Evolutionary conservation across 2,113 vertebrate species (phyloP), one percentile per base, ranked within the genome.

Genomic region (Zosterops japonicus): DNA sequence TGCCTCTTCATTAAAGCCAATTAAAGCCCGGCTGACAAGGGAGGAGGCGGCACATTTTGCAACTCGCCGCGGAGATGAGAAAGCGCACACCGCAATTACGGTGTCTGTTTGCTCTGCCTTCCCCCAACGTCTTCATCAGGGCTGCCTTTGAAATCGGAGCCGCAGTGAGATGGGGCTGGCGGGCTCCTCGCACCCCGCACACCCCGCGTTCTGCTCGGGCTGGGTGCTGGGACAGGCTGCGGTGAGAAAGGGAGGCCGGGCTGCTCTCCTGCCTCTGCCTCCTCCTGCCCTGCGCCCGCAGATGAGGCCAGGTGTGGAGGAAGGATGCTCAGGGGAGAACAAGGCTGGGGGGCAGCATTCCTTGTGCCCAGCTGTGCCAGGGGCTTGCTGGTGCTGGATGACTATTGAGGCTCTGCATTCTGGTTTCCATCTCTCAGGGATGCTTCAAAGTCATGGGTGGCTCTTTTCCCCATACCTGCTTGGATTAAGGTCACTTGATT

Each of bases 1-100:
- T 95, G 89, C 83, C 74, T 91, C 57, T 89, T 97, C 94, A 95
- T 93, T 94, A 96, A 95, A 83, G 60, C 69, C 89, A 96, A 96
- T 94, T 94, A 94, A 89, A 94, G 88, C 86, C 87, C 4, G 35
- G 80, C 92, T 75, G 96, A 90, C 70, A 55, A 88, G 89, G 83
- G 95, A 97, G 94, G 87, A 95, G 95, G 93, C 83, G 36, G 92
- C 83, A 78, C 94, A 91, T 95, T 96, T 96, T 95, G 95, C 95
- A 97, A 96, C 90, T 86, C 0, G 25, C 83, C 3, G 12, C 8
- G 8, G 69, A 83, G 89, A 90, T 93, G 91, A 93, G 94, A 94
- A 89, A 64, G 94, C 41, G 2, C 63, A 11, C 84, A 69, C 68
- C 24, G 5, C 94, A 94, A 95, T 95, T 94, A 94, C 57, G 12